Evolutionary conservation across 1,140 invertebrate species (phyloP).

Genomic region (Hycleus phaleratus): DNA sequence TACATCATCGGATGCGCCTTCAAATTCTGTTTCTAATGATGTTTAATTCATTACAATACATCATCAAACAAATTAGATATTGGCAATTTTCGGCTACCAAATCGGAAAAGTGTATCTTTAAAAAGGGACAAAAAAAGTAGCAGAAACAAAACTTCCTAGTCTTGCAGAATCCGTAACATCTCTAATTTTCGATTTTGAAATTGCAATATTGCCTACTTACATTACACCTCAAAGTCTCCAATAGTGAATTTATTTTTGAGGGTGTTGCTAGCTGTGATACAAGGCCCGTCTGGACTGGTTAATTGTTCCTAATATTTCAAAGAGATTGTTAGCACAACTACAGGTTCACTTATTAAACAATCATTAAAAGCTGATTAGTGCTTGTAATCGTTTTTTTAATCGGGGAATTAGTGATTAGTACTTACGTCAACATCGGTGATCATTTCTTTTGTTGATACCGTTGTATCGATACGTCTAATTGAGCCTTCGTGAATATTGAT

Average conservation of each 20-base stretch:
- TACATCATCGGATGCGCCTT: too few species aligned
- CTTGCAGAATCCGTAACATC: background rate
- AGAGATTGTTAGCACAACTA: conserved; percentile 14
- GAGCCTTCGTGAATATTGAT: conserved; percentile 81
- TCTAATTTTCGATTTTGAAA: background rate
- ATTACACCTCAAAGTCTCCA: conserved; percentile 42
- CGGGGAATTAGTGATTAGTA: conserved; percentile 25
- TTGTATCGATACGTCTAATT: conserved; percentile 80
- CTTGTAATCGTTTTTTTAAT: background rate
- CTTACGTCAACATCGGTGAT: conserved; percentile 83
- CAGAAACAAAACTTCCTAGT: too few species aligned
- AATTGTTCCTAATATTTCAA: conserved; percentile 36
- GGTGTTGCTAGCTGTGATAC: conserved; percentile 39
- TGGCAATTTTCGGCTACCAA: too few species aligned
- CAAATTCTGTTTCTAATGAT: too few species aligned
- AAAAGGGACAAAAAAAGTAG: too few species aligned
- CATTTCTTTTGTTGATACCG: conserved; percentile 88
- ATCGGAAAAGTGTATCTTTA: too few species aligned
- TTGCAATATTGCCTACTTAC: conserved; percentile 29
- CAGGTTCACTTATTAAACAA: conserved; percentile 5
- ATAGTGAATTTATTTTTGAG: conserved; percentile 44
- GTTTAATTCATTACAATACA: too few species aligned
- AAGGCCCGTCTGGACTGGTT: conserved; percentile 40
- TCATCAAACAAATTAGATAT: too few species aligned
- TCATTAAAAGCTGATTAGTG: background rate